Evolutionary conservation across 2,888 invertebrate genomes (phyloP), one percentile per base, ranked within the genome.

Genomic region (Papilio elwesi): DNA sequence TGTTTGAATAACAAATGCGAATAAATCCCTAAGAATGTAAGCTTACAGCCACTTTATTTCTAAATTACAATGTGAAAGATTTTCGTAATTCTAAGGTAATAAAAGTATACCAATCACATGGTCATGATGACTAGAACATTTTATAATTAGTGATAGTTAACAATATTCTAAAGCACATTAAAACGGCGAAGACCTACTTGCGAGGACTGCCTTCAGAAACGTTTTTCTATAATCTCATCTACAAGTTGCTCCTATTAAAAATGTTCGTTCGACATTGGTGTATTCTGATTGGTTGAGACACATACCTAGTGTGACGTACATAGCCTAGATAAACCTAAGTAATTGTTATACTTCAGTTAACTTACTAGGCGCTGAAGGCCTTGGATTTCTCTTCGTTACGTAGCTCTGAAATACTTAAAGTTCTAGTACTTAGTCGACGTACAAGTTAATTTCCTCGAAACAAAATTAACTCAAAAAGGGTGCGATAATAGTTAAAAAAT

Each of bases 211-310:
- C 36, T 59, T 59, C 38, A 59, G 16, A 62, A 38, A 13, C 49
- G 1, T 49, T 12, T 38, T 59, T n/a, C 8, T 59, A 59, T 59
- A 59, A 59, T 59, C 59, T 2, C 38, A 43, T 62, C 43, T n/a
- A 62, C 15, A 43, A 10, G 13, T 57, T 59, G 59, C 38, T 59
- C 59, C 38, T 62, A 62, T 62, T 62, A 62, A 62, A 59, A 62
- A 43, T 62, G 59, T 62, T 15, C 9, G 26, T 26, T 26, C 0
- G n/a, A 62, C 59, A 43, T 43, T 43, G n/a, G 6, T 15, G 43
- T 38, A 10, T 15, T 62, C 43, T 62, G 43, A 62, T 62, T 62
- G 59, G 59, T 62, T 43, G n/a, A 38, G n/a, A 62, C n/a, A n/a
- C 43, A 62, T 62, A 62, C 43, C 59, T 62, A 62, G 15, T 43